Evolutionary conservation across 2,113 vertebrate genomes (phyloP).

Genomic region (Odocoileus virginianus): DNA sequence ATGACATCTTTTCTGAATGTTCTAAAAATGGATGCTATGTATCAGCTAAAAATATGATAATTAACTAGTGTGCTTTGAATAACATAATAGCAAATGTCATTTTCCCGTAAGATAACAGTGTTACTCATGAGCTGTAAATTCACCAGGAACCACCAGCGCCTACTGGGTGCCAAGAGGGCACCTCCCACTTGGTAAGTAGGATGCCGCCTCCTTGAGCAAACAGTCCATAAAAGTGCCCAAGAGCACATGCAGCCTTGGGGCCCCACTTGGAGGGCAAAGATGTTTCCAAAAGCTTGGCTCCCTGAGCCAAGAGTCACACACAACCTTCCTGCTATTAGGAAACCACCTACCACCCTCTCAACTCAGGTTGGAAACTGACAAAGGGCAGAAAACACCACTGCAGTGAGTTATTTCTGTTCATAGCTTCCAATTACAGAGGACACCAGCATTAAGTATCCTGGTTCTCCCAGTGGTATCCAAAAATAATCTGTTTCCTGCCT

Average conservation of each 20-base stretch:
- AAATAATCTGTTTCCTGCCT: background rate
- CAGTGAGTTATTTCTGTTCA: background rate
- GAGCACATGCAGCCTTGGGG: background rate
- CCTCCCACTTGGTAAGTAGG: no score
- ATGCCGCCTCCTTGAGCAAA: background rate
- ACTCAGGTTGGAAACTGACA: background rate
- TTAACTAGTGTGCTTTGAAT: conserved; percentile 56
- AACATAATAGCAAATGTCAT: conserved; percentile 58
- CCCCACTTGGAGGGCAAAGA: background rate
- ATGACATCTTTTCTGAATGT: conserved; percentile 54
- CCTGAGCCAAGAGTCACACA: no score
- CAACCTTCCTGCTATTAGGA: background rate
- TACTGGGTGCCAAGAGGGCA: background rate
- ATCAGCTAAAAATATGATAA: conserved; percentile 72
- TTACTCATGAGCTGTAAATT: background rate
- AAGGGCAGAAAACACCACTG: background rate
- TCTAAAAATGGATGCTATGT: conserved; percentile 63
- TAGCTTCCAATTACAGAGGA: background rate
- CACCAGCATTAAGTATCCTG: background rate
- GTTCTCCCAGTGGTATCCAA: background rate
- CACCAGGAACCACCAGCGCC: background rate
- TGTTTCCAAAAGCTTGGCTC: background rate
- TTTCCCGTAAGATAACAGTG: conserved; percentile 15
- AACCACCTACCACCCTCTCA: background rate
- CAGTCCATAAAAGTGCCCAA: rapidly evolving